A percentile compares a stretch with the other conserved stretches of the same genome.
phyloP scores from a whole-genome alignment of 2,797 vertebrate species.

The Spheniscus humboldti region DNA sequence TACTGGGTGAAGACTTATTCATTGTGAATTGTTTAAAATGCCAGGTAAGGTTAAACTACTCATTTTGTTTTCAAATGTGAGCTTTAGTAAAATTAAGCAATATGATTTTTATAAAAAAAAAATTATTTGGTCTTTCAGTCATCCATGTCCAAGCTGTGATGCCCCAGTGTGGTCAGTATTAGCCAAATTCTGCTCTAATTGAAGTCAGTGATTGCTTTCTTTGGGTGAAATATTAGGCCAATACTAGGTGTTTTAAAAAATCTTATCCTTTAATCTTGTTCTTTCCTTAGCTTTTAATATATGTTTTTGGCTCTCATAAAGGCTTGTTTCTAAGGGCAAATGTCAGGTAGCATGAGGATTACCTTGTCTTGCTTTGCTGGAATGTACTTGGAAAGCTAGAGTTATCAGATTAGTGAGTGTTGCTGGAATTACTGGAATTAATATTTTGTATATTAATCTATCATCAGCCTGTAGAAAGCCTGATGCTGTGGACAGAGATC shows the following conservation, averaged over 20 bases:
- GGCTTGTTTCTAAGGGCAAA: slow-evolving; percentile 11
- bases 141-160: not conserved
- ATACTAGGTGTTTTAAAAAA: not conserved
- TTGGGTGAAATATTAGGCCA: not conserved
- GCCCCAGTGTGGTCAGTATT: not conserved
- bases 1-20: not conserved
- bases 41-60: not conserved
- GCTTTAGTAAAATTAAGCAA: not conserved
- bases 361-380: slow-evolving; percentile 38
- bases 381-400: slow-evolving; percentile 2
- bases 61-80: not conserved
- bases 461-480: not conserved
- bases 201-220: not conserved
- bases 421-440: slow-evolving; percentile 44
- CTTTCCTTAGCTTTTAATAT: not conserved
- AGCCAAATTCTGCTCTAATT: not conserved
- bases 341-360: slow-evolving; percentile 19
- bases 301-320: not conserved
- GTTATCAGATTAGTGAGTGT: slow-evolving; percentile 14
- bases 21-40: not conserved
- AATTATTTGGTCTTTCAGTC: not conserved
- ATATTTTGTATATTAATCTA: not conserved
- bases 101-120: not conserved
- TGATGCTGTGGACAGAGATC: not conserved
- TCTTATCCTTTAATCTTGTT: slow-evolving; percentile 18